Evolutionary conservation across 30 jellyfish, hydroid and myxozoan species (phyloP), one percentile per base, ranked within the genome.

Genomic region (Nemopilema nomurai): DNA sequence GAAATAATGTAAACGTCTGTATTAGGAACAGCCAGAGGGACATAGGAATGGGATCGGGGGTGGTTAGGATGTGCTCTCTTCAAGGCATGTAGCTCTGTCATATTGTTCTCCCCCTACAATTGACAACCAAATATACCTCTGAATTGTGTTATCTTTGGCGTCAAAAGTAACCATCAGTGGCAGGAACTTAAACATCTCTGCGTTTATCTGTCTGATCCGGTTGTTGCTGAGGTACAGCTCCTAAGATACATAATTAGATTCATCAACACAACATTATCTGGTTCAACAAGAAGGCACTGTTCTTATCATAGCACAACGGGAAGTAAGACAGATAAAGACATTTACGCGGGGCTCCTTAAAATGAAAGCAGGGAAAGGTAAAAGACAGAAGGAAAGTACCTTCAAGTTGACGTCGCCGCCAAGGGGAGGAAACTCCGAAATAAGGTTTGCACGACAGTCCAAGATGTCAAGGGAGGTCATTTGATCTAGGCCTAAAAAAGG

Each of bases 171-270:
- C 95, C 62, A 90, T 72, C 28, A 19, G 9, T 1, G 91, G 92
- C 8, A 90, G 68, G 32, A 69, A 68, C 41, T 78, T 80, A 31
- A 90, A 90, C 76, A 80, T 79, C 18, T 78, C 88, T 8, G 88
- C 70, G 32, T 84, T 77, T 9, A 90, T 65, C 67, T 71, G 69
- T 52, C 71, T 50, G 51, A 90, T 77, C 20, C 97, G 87, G 51
- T 90, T 90, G 79, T 90, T 83, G 67, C 97, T 92, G 41, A 90
- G 86, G 81, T 76, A 90, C 19, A 90, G 87, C 69, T 90, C 95
- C 89, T 83, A 62, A n/a, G 74, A 62, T 27, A 31, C n/a, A n/a
- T n/a, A 51, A 51, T 9, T 19, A 51, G 67, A 51, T 51, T 51
- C 19, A 51, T 51, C 67, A 51, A 51, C 67, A 16, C 26, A 23